Evolutionary conservation across 2,888 invertebrate genomes (phyloP).

Genomic region (Dimorphilus gyrociliatus): DNA sequence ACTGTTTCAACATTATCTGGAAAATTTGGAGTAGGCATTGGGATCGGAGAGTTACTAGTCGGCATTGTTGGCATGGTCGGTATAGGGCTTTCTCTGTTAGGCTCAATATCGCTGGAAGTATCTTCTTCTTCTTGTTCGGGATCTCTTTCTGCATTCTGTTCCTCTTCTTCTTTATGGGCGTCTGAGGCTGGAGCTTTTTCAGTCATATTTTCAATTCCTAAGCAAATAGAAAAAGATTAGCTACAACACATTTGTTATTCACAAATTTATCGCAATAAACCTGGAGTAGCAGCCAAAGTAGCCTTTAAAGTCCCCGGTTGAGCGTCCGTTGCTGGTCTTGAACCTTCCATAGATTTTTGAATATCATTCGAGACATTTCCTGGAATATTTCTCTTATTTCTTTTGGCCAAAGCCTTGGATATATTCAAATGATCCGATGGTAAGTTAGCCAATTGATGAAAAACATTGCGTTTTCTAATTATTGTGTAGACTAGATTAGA

Average conservation of each 20-base stretch:
- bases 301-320: constrained; percentile 65
- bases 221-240: constrained; percentile 2
- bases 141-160: constrained; percentile 21
- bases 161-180: constrained; percentile 16
- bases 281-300: constrained; percentile 73
- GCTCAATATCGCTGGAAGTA: no score
- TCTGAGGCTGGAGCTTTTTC: constrained; percentile 80
- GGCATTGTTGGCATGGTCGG: no score
- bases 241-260: neutral
- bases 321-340: constrained; percentile 32
- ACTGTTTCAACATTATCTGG: no score
- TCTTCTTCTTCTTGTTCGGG: no score
- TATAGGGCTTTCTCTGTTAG: no score
- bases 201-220: constrained; percentile 75
- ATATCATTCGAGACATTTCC: no score
- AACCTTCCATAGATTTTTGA: constrained; percentile 34
- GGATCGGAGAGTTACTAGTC: no score
- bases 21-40: no score
- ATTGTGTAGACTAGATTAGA: constrained; percentile 97
- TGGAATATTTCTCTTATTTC: no score
- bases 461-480: constrained; percentile 91
- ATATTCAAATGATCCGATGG: constrained; percentile 83
- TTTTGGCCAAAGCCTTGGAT: constrained; percentile 47
- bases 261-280: constrained; percentile 32
- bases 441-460: constrained; percentile 89